A percentile compares a stretch with the other conserved stretches of the same genome.
These are phyloP conservation scores for Slavum lentiscoides DNA, from an alignment of 2,888 invertebrate genomes.

Conservation along the genomic window DNA sequence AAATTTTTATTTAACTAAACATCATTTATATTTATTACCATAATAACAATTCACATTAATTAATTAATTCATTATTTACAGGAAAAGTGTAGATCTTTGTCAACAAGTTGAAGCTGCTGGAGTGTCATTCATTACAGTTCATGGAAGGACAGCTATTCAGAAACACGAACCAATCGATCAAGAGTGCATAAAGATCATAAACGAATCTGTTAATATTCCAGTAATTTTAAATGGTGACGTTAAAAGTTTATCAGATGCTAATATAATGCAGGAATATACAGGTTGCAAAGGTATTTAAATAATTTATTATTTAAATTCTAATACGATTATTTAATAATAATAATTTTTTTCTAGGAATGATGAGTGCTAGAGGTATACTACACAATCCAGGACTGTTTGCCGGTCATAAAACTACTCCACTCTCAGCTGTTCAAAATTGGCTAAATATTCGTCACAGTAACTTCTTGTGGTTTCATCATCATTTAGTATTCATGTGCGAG, in stretches of 20 bases:
- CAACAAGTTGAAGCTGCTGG: slow-evolving; percentile 81
- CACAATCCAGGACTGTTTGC: slow-evolving; percentile 89
- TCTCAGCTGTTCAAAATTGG: slow-evolving; percentile 82
- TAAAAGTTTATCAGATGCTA: slow-evolving; percentile 72
- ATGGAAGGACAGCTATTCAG: slow-evolving; percentile 86
- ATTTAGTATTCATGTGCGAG: slow-evolving; percentile 94
- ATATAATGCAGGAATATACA: slow-evolving; percentile 68
- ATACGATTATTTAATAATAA: slow-evolving; percentile 23
- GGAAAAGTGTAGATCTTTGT: slow-evolving; percentile 78
- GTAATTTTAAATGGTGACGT: slow-evolving; percentile 93
- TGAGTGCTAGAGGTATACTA: slow-evolving; percentile 89
- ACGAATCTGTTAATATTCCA: slow-evolving; percentile 75
- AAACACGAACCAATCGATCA: slow-evolving; percentile 73
- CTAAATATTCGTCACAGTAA: slow-evolving; percentile 61
- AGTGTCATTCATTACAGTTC: slow-evolving; percentile 85
- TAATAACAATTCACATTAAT: background rate
- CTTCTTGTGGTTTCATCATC: slow-evolving; percentile 91
- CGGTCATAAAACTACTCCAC: slow-evolving; percentile 71
- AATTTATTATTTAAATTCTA: background rate
- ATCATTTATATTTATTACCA: background rate
- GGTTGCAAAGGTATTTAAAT: slow-evolving; percentile 69
- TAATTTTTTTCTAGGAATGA: slow-evolving; percentile 67
- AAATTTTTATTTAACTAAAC: too few relatives aligned
- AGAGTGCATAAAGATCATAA: slow-evolving; percentile 72
- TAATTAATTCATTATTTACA: slow-evolving; percentile 57